A percentile compares a stretch with the other conserved stretches of the same genome.
phyloP scores from a whole-genome alignment of 1,140 invertebrate species.

The Wiebesia pumilae region DNA sequence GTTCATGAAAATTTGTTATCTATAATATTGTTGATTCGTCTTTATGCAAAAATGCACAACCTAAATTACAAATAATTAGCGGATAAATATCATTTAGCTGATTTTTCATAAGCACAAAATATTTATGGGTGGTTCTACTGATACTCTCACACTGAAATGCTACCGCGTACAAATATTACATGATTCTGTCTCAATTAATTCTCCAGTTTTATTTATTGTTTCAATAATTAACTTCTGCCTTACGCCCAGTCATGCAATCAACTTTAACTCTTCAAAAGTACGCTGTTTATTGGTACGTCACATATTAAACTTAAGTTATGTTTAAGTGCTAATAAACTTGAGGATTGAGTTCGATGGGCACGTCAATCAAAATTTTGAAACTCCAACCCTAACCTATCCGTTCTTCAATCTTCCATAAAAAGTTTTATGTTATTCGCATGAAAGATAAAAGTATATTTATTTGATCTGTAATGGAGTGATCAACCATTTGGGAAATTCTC shows the following conservation, averaged over 20 bases:
- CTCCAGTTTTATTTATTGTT: background rate
- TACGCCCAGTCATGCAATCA: slow-evolving; percentile 24
- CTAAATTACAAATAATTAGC: background rate
- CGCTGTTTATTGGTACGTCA: background rate
- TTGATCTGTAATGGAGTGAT: no score
- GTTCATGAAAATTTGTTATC: no score
- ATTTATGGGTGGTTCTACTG: background rate
- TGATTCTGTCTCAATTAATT: background rate
- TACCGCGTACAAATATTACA: no score
- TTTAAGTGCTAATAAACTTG: slow-evolving; percentile 2
- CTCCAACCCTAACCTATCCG: background rate
- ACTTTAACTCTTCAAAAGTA: background rate
- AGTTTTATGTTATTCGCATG: no score
- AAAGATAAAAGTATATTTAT: no score
- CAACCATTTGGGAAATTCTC: no score
- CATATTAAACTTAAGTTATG: background rate
- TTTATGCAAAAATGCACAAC: no score
- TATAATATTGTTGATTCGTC: background rate
- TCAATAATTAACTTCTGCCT: slow-evolving; percentile 27
- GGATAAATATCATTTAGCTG: background rate
- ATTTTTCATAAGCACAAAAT: background rate
- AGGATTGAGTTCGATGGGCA: background rate
- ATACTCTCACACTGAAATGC: background rate
- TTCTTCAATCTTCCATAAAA: background rate
- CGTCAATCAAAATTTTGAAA: background rate